Evolutionary conservation across 1,140 invertebrate genomes (phyloP), one percentile per base, ranked within the genome.

Genomic region (Papilio polyxenes): DNA sequence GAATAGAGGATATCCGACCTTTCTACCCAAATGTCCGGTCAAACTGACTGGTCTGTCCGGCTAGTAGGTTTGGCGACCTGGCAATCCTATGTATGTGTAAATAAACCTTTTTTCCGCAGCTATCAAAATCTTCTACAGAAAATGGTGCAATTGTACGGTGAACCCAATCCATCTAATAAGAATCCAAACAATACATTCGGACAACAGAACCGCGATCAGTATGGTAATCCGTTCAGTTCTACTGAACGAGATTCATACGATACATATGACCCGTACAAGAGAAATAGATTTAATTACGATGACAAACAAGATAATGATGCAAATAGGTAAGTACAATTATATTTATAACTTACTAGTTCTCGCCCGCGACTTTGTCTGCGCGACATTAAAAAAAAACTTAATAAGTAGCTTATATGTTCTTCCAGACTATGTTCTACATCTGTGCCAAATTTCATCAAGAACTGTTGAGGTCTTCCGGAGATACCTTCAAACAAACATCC

Each of bases 71-170:
- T 31, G 23, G 23, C 23, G 23, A 31, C 23, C 23, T 31, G 23
- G 23, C 23, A 31, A 31, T 2, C 23, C 6, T 56, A 15, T 56
- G 53, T n/a, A 17, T 51, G 49, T 48, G 3, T 48, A 31, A 80
- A 76, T 62, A 69, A 20, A 23, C 48, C 62, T 74, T 48, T 72
- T 77, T 80, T 86, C 84, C 77, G 51, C 89, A 95, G 94, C 83
- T 94, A 92, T 83, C 94, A 95, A 87, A 91, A 91, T n/a, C 81
- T 93, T 7, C 65, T 95, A 6, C 85, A 94, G 81, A 93, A 93
- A 83, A 83, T 95, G 37, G 87, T 95, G 1, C 87, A 95, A 83
- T 81, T 95, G 7, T 95, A 95, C 81, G 93, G 94, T 0, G 86
- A 89, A 83, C 92, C 92, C 1, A 92, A 94, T 76, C 83, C 90